phyloP scores from a whole-genome alignment of 1,140 invertebrate genomes.

The Drosophila miranda region DNA sequence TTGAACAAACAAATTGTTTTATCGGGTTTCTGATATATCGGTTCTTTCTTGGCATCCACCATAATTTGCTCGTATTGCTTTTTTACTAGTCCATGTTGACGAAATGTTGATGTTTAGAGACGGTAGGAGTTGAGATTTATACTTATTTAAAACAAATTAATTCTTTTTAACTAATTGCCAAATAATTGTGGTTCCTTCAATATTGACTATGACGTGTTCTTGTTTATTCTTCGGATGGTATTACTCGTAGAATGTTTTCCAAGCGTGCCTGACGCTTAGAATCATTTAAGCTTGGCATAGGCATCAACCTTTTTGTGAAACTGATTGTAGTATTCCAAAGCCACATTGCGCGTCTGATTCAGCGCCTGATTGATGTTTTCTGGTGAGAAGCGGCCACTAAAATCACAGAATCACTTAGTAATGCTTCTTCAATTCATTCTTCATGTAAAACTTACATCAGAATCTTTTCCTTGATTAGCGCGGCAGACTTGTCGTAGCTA shows the following conservation, averaged over 20 bases:
- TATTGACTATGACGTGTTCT: conserved; percentile 64
- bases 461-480: conserved; percentile 88
- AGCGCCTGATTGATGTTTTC: conserved; percentile 88
- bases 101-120: conserved; percentile 21
- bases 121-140: conserved; percentile 9
- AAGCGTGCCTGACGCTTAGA: conserved; percentile 76
- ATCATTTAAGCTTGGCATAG: conserved; percentile 87
- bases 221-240: conserved; percentile 31
- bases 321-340: conserved; percentile 86
- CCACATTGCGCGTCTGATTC: conserved; percentile 83
- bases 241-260: conserved; percentile 29
- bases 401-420: conserved; percentile 68
- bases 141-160: conserved; percentile 15
- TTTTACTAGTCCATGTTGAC: conserved; percentile 17
- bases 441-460: conserved; percentile 87
- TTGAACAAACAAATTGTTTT: conserved; percentile 47
- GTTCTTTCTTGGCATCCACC: conserved; percentile 31
- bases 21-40: conserved; percentile 47
- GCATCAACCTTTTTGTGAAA: conserved; percentile 88
- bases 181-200: conserved; percentile 38
- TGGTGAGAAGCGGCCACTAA: conserved; percentile 88
- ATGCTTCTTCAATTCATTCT: neutral
- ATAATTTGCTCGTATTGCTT: conserved; percentile 46
- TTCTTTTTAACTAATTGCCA: conserved; percentile 53
- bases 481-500: conserved; percentile 82